A percentile compares a stretch with the other conserved stretches of the same genome.
phyloP scores from a whole-genome alignment of 2,113 vertebrate genomes.

The human (Homo sapiens) region DNA sequence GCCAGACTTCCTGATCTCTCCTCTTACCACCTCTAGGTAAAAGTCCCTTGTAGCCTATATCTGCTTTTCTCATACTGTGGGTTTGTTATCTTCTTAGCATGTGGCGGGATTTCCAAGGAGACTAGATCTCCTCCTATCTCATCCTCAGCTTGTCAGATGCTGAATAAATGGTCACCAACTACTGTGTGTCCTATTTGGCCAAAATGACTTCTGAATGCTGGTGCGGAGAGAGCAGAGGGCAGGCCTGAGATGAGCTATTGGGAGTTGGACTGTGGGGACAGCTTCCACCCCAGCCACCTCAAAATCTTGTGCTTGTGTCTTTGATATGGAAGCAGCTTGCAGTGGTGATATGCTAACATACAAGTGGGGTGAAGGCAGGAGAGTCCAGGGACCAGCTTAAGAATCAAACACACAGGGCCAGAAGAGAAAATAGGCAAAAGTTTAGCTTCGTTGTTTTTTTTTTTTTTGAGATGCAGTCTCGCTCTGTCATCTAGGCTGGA shows the following conservation, averaged over 20 bases:
- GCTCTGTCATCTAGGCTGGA: no score
- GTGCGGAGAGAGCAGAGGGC: not conserved
- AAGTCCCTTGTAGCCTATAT: not conserved
- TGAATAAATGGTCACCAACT: constrained; percentile 9
- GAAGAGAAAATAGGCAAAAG: not conserved
- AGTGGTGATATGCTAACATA: not conserved
- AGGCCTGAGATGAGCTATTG: not conserved
- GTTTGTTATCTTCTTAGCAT: not conserved
- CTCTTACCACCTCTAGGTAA: not conserved
- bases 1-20: not conserved
- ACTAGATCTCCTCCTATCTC: not conserved
- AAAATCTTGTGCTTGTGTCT: not conserved
- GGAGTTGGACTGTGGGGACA: not conserved
- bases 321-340: not conserved
- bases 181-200: not conserved
- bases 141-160: not conserved
- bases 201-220: not conserved
- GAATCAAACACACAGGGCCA: not conserved
- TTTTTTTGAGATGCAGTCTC: no score
- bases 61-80: not conserved
- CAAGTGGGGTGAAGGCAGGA: not conserved
- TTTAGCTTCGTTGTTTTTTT: no score
- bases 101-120: not conserved
- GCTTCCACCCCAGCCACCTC: not conserved
- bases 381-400: not conserved